Percentiles rank a stretch among this genome's conserved stretches.
Evolutionary conservation across 1,140 invertebrate genomes (phyloP).

Genomic region (Heliconius melpomene): DNA sequence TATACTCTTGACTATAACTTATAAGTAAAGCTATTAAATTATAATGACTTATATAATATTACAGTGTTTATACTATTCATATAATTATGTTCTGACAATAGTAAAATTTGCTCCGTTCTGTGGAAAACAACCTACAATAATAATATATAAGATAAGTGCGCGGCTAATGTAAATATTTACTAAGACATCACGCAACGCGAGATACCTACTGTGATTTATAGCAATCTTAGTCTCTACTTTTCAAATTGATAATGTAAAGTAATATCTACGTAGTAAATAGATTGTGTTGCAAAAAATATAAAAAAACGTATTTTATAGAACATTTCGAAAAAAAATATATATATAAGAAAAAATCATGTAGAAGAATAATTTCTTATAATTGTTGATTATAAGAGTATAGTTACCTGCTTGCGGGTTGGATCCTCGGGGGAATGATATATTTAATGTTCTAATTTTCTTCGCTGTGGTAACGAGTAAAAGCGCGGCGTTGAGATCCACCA

Average conservation of each 20-base stretch:
- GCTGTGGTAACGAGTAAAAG: no score
- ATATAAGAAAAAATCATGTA: no score
- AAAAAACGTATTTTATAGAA: no score
- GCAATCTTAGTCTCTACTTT: background rate
- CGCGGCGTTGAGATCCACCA: no score
- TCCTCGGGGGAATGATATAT: no score
- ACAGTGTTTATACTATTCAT: background rate
- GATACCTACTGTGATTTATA: background rate
- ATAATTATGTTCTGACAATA: background rate
- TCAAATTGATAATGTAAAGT: background rate
- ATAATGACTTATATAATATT: background rate
- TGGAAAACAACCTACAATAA: slow-evolving; percentile 15
- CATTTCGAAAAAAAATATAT: no score
- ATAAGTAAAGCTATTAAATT: background rate
- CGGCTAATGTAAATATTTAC: background rate
- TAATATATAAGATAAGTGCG: background rate
- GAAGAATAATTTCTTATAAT: no score
- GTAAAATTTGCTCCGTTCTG: slow-evolving; percentile 2
- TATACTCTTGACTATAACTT: background rate
- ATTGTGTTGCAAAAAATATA: background rate
- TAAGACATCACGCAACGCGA: background rate
- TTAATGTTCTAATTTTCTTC: no score
- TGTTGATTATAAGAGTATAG: no score
- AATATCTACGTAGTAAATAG: background rate
- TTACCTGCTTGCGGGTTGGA: no score